Percentiles rank a stretch among this genome's conserved stretches.
These are phyloP conservation scores for Sinhomidia bicolor DNA, from an alignment of 2,888 invertebrate genomes.

Conservation along the genomic window DNA sequence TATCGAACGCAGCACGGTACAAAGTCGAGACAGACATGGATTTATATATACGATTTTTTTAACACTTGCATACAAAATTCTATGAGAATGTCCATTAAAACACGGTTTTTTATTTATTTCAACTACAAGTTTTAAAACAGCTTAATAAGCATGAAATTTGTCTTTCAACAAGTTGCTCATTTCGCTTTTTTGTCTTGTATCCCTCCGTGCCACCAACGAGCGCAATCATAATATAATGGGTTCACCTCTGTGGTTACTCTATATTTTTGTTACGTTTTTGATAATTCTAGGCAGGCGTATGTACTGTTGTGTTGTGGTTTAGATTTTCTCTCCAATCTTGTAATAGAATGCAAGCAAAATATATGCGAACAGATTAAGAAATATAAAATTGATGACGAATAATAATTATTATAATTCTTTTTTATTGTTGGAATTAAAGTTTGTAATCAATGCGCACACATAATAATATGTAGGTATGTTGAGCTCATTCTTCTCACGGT, in stretches of 20 bases:
- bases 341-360: too few relatives aligned
- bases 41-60: not conserved
- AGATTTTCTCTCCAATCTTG: too few relatives aligned
- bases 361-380: too few relatives aligned
- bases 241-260: too few relatives aligned
- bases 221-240: too few relatives aligned
- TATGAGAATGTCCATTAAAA: not conserved
- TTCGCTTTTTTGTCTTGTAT: not conserved
- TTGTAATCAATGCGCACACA: too few relatives aligned
- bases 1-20: not conserved
- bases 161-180: slow-evolving; percentile 13
- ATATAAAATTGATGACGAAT: too few relatives aligned
- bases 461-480: not conserved
- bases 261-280: too few relatives aligned
- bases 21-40: not conserved
- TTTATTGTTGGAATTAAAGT: too few relatives aligned
- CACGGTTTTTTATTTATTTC: not conserved
- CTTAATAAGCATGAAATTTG: not conserved
- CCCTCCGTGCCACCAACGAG: not conserved
- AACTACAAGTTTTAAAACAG: not conserved
- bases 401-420: too few relatives aligned
- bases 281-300: too few relatives aligned
- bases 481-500: not conserved
- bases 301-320: too few relatives aligned
- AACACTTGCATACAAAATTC: not conserved